Conservation (phyloP, 1,140 invertebrate species). For the Habropoda laboriosa region DNA sequence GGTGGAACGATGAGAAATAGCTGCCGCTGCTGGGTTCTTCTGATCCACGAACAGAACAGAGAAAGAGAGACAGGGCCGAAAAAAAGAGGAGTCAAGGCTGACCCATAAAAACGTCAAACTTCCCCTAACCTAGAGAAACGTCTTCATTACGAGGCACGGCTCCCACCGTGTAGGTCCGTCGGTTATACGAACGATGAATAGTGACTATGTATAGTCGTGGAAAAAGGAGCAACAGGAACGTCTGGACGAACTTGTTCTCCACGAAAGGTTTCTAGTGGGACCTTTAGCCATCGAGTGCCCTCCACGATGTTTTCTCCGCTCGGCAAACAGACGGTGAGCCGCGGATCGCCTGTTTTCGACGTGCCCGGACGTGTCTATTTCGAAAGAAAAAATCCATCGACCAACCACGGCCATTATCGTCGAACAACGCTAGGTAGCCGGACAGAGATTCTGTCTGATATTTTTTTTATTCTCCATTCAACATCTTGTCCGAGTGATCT, state of each 20-base stretch:
- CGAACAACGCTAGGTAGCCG: background rate
- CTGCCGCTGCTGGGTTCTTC: background rate
- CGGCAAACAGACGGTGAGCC: conserved; percentile 53
- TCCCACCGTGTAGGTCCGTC: conserved; percentile 72
- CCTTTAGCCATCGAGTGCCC: conserved; percentile 64
- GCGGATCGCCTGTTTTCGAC: conserved; percentile 46
- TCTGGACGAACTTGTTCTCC: conserved; percentile 56
- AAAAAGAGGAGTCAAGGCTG: conserved; percentile 73
- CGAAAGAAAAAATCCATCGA: background rate
- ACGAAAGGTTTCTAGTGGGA: conserved; percentile 65
- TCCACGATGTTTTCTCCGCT: conserved; percentile 65
- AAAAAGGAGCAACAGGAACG: conserved; percentile 63
- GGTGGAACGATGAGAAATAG: conserved; percentile 44
- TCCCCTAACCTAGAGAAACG: conserved; percentile 82
- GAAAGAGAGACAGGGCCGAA: conserved; percentile 57
- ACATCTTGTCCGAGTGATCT: background rate
- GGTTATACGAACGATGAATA: conserved; percentile 69
- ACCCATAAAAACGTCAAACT: conserved; percentile 82
- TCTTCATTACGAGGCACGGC: conserved; percentile 79
- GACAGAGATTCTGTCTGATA: conserved; percentile 6
- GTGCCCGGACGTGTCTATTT: conserved; percentile 4
- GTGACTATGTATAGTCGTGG: conserved; percentile 69
- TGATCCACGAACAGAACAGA: conserved; percentile 26
- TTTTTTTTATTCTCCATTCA: background rate
- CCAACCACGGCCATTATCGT: conserved; percentile 25